phyloP scores from a whole-genome alignment of 2,888 invertebrate species.

The Tachina fera region DNA sequence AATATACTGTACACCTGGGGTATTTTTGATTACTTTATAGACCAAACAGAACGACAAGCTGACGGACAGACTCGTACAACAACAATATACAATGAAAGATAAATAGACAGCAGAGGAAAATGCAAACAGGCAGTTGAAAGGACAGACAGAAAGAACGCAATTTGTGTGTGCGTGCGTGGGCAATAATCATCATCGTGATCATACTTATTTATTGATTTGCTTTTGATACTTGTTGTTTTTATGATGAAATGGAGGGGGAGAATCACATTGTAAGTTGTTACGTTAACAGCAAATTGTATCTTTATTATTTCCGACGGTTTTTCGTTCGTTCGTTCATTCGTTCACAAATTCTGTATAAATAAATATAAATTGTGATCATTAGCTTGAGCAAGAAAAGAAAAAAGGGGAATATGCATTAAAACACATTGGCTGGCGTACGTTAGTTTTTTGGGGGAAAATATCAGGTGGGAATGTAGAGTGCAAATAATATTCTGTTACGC shows the following conservation, averaged over 20 bases:
- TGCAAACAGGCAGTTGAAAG: conserved; percentile 6
- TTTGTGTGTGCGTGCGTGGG: conserved; percentile 67
- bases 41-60: conserved; percentile 46
- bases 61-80: background rate
- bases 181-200: conserved; percentile 52
- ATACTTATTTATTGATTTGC: conserved; percentile 57
- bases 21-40: conserved; percentile 71
- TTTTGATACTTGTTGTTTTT: conserved; percentile 10
- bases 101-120: conserved; percentile 39
- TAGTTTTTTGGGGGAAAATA: conserved; percentile 22
- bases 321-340: background rate
- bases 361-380: conserved; percentile 54
- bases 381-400: background rate
- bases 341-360: conserved; percentile 37
- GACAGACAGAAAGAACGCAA: conserved; percentile 26
- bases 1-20: conserved; percentile 68
- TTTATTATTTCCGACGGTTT: background rate
- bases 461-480: conserved; percentile 52
- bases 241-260: conserved; percentile 3
- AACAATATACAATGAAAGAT: conserved; percentile 8
- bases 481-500: background rate
- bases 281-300: conserved; percentile 48
- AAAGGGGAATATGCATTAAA: conserved; percentile 1
- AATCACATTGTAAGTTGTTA: conserved; percentile 51
- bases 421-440: conserved; percentile 28